phyloP scores from a whole-genome alignment of 2,113 vertebrate species.

The Gracilinanus agilis region DNA sequence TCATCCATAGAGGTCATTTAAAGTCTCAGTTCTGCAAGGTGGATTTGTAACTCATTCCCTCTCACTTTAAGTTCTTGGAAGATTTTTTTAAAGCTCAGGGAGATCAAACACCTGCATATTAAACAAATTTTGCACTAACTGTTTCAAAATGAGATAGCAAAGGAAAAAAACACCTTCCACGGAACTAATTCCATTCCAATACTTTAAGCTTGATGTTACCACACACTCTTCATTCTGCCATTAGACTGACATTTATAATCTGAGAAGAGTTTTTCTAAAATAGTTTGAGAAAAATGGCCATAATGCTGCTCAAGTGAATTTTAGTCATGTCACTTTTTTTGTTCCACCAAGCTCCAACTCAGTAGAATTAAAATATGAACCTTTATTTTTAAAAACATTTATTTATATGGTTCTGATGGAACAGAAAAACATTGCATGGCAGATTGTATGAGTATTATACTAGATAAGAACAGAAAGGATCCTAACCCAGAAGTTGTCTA shows the following conservation, averaged over 20 bases:
- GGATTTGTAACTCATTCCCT: conserved; percentile 61
- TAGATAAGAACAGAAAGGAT: background rate
- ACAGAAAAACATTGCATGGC: background rate
- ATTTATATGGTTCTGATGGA: background rate
- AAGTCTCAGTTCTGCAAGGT: conserved; percentile 39
- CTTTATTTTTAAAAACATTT: background rate
- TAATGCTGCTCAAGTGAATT: background rate
- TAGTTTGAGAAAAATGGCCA: background rate
- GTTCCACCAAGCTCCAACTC: background rate
- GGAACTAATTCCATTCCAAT: conserved; percentile 17
- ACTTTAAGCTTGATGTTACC: background rate
- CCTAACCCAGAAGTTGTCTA: background rate
- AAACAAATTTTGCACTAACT: conserved; percentile 31
- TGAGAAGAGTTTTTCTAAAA: background rate
- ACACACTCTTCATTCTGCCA: background rate
- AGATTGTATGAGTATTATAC: background rate
- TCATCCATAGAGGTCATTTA: conserved; percentile 27
- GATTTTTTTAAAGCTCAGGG: conserved; percentile 35
- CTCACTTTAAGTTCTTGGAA: conserved; percentile 49
- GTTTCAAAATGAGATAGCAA: conserved; percentile 46
- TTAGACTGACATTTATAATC: background rate
- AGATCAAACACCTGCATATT: conserved; percentile 39
- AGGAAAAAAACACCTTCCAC: background rate
- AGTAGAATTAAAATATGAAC: background rate
- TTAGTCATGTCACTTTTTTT: background rate